Percentiles rank a stretch among this genome's conserved stretches.
Conservation (phyloP, 2,888 invertebrate species). For the Augiades crinisus region DNA sequence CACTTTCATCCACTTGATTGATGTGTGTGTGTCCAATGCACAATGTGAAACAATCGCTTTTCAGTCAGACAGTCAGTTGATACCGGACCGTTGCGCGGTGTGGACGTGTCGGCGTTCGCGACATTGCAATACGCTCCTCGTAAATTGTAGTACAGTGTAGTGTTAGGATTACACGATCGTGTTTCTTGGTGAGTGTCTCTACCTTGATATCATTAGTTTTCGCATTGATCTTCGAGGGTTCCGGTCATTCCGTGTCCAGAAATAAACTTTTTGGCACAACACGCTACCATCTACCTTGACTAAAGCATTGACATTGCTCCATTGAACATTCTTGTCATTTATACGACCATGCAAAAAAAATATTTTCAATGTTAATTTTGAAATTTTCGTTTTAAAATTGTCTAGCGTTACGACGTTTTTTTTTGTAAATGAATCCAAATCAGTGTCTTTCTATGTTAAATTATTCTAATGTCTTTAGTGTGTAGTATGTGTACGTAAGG, state of each 20-base stretch:
- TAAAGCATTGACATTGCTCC: constrained; percentile 34
- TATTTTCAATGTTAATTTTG: too few species aligned
- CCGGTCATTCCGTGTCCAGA: constrained; percentile 44
- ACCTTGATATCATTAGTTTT: constrained; percentile 30
- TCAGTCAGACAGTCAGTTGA: constrained; percentile 58
- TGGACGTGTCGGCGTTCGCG: constrained; percentile 43
- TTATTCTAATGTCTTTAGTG: constrained; percentile 9
- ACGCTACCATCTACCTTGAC: constrained; percentile 52
- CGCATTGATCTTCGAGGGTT: constrained; percentile 53
- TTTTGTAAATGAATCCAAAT: too few species aligned
- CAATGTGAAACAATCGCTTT: constrained; percentile 48
- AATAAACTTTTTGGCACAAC: constrained; percentile 70
- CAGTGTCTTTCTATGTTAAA: constrained; percentile 10
- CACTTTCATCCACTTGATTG: constrained; percentile 47
- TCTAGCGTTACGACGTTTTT: neutral
- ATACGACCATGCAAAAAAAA: constrained; percentile 2
- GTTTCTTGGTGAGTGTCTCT: constrained; percentile 56
- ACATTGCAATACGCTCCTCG: constrained; percentile 35
- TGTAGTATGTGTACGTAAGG: constrained; percentile 7
- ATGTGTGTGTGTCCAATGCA: constrained; percentile 42
- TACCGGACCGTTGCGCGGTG: constrained; percentile 44
- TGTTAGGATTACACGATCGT: constrained; percentile 54
- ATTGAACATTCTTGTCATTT: constrained; percentile 35
- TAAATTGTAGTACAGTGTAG: constrained; percentile 52
- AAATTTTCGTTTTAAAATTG: neutral